Conservation (phyloP, 2,113 vertebrate species). For the zebrafish (Danio rerio) region GRCz12tu NC_133190.1:108001-108500, state of each 20-base stretch:
- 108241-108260: slow-evolving; percentile 77
- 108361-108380: too few relatives aligned
- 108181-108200: slow-evolving; percentile 73
- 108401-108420: too few relatives aligned
- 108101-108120: slow-evolving; percentile 82
- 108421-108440: too few relatives aligned
- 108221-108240: slow-evolving; percentile 77
- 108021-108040: slow-evolving; percentile 37
- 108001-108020: too few relatives aligned
- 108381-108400: too few relatives aligned
- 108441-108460: too few relatives aligned
- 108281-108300: slow-evolving; percentile 85
- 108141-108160: slow-evolving; percentile 79
- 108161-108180: slow-evolving; percentile 76
- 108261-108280: slow-evolving; percentile 84
- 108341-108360: too few relatives aligned
- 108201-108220: slow-evolving; percentile 78
- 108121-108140: slow-evolving; percentile 75
- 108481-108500: too few relatives aligned
- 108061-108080: slow-evolving; percentile 77
- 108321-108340: not conserved
- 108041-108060: slow-evolving; percentile 79
- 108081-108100: slow-evolving; percentile 78
- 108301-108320: slow-evolving; percentile 57
- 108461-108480: too few relatives aligned